Base-by-base conservation (phyloP, 2,797 vertebrate genomes). In the Poliocrania exsul region DNA sequence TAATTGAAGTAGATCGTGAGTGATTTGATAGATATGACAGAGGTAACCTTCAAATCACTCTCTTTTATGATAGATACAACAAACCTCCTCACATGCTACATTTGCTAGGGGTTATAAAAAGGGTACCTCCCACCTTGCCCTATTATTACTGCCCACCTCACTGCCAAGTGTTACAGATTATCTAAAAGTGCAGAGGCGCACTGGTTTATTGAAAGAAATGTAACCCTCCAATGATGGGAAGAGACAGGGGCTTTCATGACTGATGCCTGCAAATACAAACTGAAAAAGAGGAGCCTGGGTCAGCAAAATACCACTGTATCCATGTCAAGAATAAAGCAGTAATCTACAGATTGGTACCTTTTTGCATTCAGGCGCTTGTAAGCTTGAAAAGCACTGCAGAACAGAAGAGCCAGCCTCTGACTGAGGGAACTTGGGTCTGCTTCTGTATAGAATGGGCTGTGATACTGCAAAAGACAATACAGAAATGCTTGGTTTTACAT, bases 1-100 rank as follows among this genome's bases (percentile, higher is more conserved):
- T 96, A 85, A 95, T 86, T 95, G 87, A 93, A 91, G 51, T 58
- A 90, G 79, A 93, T 90, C 75, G 71, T 46, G 49, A 95, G 56
- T 61, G 69, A 95, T 92, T 90, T 95, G 69, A 81, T 72, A 95
- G 92, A 88, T 89, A 67, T 16, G 79, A 95, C 79, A 94, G 80
- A 94, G 61, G 70, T 73, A 95, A 95, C 85, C 77, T 86, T 94
- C 79, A 86, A 73, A 92, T 86, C 70, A 33, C 61, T 77, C 31
- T 69, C 70, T 75, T 96, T 93, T 67, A 62, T 37, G 64, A 88
- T 40, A 82, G 85, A 64, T n/a, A 71, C 81, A 94, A 62, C 73
- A 92, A 86, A 77, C 28, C 21, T 11, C 51, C 3, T 3, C 31
- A 40, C 37, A 29, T 18, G 29, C n/a, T 71, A 35, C 54, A 60